phyloP scores from a whole-genome alignment of 2,113 vertebrate genomes.

The Caloenas nicobarica region DNA sequence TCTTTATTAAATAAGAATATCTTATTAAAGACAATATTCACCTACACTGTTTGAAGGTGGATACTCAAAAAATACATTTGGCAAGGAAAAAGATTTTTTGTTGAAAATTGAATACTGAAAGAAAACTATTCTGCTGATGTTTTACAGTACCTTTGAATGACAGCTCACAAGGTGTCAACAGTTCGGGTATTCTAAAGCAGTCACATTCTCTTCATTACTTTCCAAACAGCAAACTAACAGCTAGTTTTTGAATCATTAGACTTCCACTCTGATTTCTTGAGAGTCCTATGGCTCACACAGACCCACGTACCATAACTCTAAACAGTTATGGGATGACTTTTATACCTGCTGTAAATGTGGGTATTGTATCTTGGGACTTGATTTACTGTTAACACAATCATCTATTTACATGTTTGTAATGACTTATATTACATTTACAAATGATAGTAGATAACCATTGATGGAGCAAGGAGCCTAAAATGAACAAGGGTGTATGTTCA shows the following conservation, averaged over 20 bases:
- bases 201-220: neutral
- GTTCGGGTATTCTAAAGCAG: neutral
- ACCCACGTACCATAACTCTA: neutral
- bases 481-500: neutral
- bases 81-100: neutral
- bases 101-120: neutral
- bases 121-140: neutral
- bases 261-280: neutral
- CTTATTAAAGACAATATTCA: neutral
- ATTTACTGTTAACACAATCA: fast-evolving
- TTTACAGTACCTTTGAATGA: neutral
- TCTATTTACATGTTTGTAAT: neutral
- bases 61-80: neutral
- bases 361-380: neutral
- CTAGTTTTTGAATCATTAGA: neutral
- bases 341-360: neutral
- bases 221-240: neutral
- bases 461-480: neutral
- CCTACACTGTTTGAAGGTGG: neutral
- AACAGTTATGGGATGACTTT: neutral
- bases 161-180: neutral
- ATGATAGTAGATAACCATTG: neutral
- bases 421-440: neutral
- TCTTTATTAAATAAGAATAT: neutral
- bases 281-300: neutral